These are phyloP conservation scores for Castor canadensis DNA, from an alignment of 2,113 vertebrate genomes.

Conservation along the genomic window DNA sequence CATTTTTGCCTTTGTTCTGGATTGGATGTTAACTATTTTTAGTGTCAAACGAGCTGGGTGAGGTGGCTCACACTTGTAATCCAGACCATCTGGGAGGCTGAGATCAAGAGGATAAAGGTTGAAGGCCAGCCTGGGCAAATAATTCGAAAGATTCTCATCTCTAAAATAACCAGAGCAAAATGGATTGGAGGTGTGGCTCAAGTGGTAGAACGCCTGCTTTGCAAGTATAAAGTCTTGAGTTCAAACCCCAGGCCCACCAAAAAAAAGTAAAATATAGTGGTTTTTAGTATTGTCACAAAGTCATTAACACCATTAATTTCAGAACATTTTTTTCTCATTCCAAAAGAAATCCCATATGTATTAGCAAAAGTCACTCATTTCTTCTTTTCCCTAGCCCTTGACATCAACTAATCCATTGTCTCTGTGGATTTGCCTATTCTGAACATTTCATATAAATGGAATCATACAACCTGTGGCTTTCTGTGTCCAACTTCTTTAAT, in stretches of 20 bases:
- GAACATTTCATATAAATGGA: neutral
- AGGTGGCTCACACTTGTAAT: no score
- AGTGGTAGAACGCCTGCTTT: no score
- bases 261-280: neutral
- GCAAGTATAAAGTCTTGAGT: no score
- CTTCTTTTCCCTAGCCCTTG: neutral
- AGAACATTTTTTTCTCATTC: neutral
- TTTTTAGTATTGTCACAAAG: neutral
- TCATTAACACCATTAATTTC: neutral
- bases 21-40: neutral
- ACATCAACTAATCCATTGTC: neutral
- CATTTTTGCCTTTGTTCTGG: constrained; percentile 7
- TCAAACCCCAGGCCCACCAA: no score
- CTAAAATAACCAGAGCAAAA: no score
- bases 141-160: no score
- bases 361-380: neutral
- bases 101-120: no score
- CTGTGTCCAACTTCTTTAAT: neutral
- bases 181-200: no score
- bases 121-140: no score
- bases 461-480: neutral
- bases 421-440: neutral
- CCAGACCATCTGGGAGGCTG: no score
- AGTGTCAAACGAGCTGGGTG: no score
- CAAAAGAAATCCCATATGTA: neutral